A percentile compares a stretch with the other conserved stretches of the same genome.
Evolutionary conservation across 2,113 vertebrate genomes (phyloP).

Genomic region (Anhinga anhinga): DNA sequence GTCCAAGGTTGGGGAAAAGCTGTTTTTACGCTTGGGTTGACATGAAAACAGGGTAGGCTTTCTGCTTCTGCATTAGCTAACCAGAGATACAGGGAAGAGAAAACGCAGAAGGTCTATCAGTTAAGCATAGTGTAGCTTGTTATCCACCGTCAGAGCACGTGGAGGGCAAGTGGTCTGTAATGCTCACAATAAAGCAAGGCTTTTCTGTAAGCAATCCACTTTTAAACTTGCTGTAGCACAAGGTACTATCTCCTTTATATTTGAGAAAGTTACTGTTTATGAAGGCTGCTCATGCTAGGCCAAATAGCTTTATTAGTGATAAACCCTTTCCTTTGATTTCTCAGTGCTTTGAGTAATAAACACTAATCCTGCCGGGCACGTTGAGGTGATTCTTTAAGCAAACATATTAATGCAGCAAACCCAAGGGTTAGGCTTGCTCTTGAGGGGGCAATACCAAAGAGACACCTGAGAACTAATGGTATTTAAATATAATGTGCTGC

Average conservation of each 20-base stretch:
- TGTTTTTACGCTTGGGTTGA: not conserved
- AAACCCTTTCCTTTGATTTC: conserved; percentile 19
- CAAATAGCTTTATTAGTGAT: not conserved
- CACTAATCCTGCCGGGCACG: not conserved
- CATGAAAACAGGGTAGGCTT: not conserved
- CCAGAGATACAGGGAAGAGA: not conserved
- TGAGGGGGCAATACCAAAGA: not conserved
- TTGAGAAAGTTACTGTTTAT: not conserved
- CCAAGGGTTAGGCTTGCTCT: not conserved
- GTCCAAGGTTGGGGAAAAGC: not conserved
- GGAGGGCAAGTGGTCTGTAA: not conserved
- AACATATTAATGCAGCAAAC: not conserved
- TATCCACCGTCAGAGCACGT: fast-evolving
- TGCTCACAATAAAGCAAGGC: not conserved
- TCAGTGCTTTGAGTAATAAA: not conserved
- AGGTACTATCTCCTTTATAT: not conserved
- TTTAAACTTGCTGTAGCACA: not conserved
- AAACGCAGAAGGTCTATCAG: not conserved
- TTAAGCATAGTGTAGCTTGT: not conserved
- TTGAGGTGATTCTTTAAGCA: not conserved
- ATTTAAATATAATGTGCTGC: not conserved
- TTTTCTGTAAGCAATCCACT: not conserved
- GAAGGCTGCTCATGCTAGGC: not conserved
- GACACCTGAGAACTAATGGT: not conserved
- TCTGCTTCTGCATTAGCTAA: not conserved